Evolutionary conservation across 2,888 invertebrate species (phyloP).

Genomic region (Drosophila prolongata): DNA sequence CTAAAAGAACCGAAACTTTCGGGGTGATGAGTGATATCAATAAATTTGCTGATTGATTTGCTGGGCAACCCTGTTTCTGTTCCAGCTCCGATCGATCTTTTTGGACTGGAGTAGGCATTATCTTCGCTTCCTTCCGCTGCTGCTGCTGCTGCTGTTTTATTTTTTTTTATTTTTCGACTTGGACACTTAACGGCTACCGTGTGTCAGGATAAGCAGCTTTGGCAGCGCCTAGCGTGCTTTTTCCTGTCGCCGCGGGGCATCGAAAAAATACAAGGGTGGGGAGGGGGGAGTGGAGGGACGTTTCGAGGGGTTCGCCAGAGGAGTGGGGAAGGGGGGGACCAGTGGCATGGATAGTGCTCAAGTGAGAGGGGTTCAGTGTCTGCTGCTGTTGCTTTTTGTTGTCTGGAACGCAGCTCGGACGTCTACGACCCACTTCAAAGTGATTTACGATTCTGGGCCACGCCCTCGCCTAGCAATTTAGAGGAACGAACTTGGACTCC

Average conservation of each 20-base stretch:
- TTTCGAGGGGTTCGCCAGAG: not conserved
- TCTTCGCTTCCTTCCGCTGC: constrained; percentile 30
- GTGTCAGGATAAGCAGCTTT: constrained; percentile 68
- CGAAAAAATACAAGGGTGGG: not conserved
- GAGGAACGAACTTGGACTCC: constrained; percentile 65
- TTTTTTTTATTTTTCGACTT: constrained; percentile 42
- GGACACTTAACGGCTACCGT: constrained; percentile 70
- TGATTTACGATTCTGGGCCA: constrained; percentile 84
- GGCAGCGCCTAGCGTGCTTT: constrained; percentile 71
- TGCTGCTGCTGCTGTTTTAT: not conserved
- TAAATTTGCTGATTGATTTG: constrained; percentile 51
- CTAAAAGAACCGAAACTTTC: not conserved
- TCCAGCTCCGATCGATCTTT: not conserved
- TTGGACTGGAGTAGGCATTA: constrained; percentile 2
- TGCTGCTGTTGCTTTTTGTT: constrained; percentile 51
- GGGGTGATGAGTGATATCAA: constrained; percentile 51
- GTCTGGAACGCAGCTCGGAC: constrained; percentile 79
- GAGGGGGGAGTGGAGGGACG: not conserved
- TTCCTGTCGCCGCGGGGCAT: constrained; percentile 69
- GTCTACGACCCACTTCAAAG: constrained; percentile 84
- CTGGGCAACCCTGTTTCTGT: constrained; percentile 6
- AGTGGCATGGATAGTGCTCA: too few relatives aligned
- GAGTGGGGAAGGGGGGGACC: too few relatives aligned
- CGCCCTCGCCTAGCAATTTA: constrained; percentile 84
- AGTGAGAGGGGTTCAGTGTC: constrained; percentile 20